These are phyloP conservation scores for Drymodes brunneopygia DNA, from an alignment of 2,113 vertebrate species.

Conservation along the genomic window DNA sequence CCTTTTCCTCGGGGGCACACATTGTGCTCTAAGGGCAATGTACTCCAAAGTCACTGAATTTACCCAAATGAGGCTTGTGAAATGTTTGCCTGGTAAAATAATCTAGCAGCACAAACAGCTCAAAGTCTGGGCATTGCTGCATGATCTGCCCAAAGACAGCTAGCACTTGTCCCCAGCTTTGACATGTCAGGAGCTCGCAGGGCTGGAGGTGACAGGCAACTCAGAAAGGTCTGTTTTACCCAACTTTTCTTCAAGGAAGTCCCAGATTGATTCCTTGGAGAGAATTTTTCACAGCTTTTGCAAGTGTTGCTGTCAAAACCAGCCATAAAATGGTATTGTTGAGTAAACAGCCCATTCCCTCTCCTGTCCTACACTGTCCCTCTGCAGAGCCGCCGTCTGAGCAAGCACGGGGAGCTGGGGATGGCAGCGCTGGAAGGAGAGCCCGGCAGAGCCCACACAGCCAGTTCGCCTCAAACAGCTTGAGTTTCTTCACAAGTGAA, in stretches of 20 bases:
- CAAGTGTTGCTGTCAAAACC: background rate
- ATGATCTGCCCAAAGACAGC: background rate
- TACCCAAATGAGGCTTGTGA: background rate
- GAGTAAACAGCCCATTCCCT: background rate
- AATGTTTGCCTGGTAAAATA: background rate
- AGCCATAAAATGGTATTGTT: background rate
- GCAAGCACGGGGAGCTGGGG: background rate
- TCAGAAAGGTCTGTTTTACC: background rate
- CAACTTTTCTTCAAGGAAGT: background rate
- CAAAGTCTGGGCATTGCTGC: background rate
- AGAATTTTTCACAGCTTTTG: background rate
- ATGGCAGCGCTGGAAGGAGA: background rate
- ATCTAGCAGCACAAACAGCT: background rate
- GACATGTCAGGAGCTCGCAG: background rate
- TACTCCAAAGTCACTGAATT: background rate
- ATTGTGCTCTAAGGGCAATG: background rate
- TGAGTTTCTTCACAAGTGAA: background rate
- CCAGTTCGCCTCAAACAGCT: background rate
- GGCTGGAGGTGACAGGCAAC: background rate
- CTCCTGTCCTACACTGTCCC: background rate
- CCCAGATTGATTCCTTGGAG: background rate
- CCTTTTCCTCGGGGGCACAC: rapidly evolving
- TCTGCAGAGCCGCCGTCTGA: background rate
- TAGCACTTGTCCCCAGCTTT: background rate
- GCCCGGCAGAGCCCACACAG: background rate